Base-by-base conservation (phyloP, 2,888 invertebrate species). In the Seladonia tumulorum region DNA sequence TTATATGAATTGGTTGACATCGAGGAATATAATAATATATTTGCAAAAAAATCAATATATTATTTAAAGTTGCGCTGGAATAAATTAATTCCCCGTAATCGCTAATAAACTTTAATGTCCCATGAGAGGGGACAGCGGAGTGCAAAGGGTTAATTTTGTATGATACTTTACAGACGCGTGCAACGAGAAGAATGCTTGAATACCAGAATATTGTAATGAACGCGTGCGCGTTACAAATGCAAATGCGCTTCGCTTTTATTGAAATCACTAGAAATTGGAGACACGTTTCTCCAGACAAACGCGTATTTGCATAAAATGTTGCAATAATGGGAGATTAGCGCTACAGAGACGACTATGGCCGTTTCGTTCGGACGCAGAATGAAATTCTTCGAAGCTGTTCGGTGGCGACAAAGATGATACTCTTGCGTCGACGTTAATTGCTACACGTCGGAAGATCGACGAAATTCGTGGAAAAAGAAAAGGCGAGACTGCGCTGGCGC, bases 381-480 rank as follows among this genome's bases (percentile, higher is more conserved):
- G 39, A 22, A 5, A 39, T n/a, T 29, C 45, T 7, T 39, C 39
- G 53, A 35, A 39, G 49, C 53, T 42, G n/a, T 72, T 72, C 22
- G 7, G 22, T 42, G 5, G 35, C 5, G 39, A 42, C 68, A 39
- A 42, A 47, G 77, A 25, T 1, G 72, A 18, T 75, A 22, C 49
- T 35, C 49, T 35, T 29, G 53, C 79, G 79, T 66, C 25, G 18
- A 71, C 29, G 29, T 63, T 73, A 63, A 35, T 71, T 76, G 16
- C 70, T 14, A 29, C 66, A n/a, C 53, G 66, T 14, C 18, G 39
- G 35, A 53, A 3, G n/a, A 66, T 63, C 16, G 53, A 57, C 72
- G n/a, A 72, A 45, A 57, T 73, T 68, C 47, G n/a, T 16, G 66
- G 79, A 45, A 83, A 82, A 81, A 35, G 45, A 63, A 71, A 35